These are phyloP conservation scores for Meandrina meandrites DNA, from an alignment of 92 coral and sea anemone genomes.

Conservation along the genomic window DNA sequence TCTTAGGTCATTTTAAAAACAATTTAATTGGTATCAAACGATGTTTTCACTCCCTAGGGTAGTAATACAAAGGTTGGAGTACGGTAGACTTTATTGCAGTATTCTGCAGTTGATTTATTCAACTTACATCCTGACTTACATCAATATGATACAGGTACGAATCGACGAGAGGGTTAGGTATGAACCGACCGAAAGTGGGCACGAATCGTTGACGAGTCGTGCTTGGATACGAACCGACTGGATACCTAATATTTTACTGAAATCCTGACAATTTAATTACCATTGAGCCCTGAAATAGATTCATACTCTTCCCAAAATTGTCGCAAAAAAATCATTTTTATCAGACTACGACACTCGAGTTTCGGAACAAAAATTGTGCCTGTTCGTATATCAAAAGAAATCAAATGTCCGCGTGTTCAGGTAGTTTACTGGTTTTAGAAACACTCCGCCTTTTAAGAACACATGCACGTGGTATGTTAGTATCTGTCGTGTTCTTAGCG, in stretches of 20 bases:
- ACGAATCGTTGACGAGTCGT: too few relatives aligned
- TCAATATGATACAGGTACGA: too few relatives aligned
- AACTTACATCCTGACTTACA: too few relatives aligned
- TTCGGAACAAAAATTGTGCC: background rate
- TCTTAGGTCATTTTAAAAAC: too few relatives aligned
- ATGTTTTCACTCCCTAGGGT: too few relatives aligned
- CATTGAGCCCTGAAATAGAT: background rate
- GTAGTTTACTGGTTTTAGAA: background rate
- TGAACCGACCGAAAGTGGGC: too few relatives aligned
- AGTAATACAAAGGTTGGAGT: too few relatives aligned
- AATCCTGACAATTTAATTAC: background rate
- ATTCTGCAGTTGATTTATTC: too few relatives aligned
- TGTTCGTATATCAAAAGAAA: background rate
- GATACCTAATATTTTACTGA: background rate
- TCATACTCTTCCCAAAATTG: background rate
- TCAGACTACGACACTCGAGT: background rate
- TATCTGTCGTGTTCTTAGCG: background rate
- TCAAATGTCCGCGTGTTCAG: background rate
- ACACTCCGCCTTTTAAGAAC: background rate
- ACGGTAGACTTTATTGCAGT: too few relatives aligned
- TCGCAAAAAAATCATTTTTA: background rate
- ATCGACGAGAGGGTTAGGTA: too few relatives aligned
- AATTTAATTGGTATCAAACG: too few relatives aligned
- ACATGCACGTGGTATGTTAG: background rate
- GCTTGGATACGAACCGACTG: too few relatives aligned